These are phyloP conservation scores for Muntiacus reevesi DNA, from an alignment of 2,113 vertebrate genomes.

Conservation along the genomic window DNA sequence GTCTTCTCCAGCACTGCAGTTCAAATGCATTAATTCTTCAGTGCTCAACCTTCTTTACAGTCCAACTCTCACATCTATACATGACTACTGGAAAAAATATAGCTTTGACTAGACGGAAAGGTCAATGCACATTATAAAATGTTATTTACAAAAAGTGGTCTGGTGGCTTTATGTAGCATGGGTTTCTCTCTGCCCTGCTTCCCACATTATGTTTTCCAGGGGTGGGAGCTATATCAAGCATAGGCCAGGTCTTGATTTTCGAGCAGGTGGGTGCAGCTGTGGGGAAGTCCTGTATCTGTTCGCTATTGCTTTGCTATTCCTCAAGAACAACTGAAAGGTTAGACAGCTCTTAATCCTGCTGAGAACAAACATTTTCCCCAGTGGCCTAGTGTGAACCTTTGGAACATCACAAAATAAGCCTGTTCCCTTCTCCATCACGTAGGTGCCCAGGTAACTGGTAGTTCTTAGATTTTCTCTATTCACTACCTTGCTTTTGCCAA, in stretches of 20 bases:
- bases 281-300: background rate
- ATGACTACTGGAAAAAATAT: background rate
- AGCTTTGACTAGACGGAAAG: background rate
- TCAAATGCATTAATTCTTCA: background rate
- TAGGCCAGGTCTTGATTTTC: background rate
- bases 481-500: background rate
- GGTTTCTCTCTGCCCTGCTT: background rate
- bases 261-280: fast-evolving
- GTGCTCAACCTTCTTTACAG: background rate
- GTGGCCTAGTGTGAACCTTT: background rate
- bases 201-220: background rate
- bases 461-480: background rate
- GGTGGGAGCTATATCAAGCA: background rate
- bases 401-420: background rate
- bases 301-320: background rate
- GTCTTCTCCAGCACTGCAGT: background rate
- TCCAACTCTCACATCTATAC: background rate
- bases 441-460: background rate
- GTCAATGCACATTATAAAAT: background rate
- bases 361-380: background rate
- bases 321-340: background rate
- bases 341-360: background rate
- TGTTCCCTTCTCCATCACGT: background rate
- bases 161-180: fast-evolving
- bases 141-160: background rate